phyloP scores from a whole-genome alignment of 35 echinoderm and acorn worm genomes.

The Ophiothrix spiculata region DNA sequence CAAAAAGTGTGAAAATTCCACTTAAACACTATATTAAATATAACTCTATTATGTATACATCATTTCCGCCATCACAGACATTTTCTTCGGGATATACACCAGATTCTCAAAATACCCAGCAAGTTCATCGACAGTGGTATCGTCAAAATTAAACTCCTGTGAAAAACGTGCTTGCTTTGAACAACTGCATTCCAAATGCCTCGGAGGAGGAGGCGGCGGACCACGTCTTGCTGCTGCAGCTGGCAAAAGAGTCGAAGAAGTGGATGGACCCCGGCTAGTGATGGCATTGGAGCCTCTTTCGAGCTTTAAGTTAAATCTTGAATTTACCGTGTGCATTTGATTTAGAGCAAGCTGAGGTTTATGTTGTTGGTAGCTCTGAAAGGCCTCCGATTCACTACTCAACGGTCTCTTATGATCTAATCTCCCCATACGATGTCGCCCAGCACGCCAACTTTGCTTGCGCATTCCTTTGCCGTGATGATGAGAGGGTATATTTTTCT shows the following conservation, averaged over 20 bases:
- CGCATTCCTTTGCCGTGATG: neutral
- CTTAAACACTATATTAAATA: too few relatives aligned
- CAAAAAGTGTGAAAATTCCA: too few relatives aligned
- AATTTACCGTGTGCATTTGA: neutral
- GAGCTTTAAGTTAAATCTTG: too few relatives aligned
- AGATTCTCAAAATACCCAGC: constrained; percentile 98
- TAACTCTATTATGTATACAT: constrained; percentile 83
- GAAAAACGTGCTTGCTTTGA: constrained; percentile 82
- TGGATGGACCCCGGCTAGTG: neutral
- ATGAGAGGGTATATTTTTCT: neutral
- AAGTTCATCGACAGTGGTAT: constrained; percentile 88
- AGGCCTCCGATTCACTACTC: neutral
- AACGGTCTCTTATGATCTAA: neutral
- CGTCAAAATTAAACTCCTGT: constrained; percentile 66
- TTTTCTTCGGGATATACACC: constrained; percentile 95
- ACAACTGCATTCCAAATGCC: constrained; percentile 64
- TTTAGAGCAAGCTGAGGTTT: neutral
- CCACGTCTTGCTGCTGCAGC: neutral
- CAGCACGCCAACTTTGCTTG: neutral
- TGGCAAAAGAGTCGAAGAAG: neutral
- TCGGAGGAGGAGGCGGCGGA: too few relatives aligned
- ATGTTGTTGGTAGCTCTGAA: neutral
- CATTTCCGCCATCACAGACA: constrained; percentile 99
- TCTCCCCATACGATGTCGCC: constrained; percentile 28
- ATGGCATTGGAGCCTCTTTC: neutral